These are phyloP conservation scores for Natrix natrix DNA, from an alignment of 2,797 vertebrate genomes.

Conservation along the genomic window DNA sequence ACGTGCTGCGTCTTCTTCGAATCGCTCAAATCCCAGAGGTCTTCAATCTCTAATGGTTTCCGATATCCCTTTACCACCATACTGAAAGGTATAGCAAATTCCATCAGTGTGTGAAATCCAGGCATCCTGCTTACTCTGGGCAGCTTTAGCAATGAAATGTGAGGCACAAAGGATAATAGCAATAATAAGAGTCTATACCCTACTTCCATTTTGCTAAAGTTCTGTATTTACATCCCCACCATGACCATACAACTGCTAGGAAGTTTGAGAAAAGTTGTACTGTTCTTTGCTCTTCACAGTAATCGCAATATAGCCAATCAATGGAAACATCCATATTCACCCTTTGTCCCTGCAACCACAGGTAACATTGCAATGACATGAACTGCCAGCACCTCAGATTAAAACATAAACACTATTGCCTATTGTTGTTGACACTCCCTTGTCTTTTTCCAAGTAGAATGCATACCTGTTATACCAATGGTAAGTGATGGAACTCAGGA, in stretches of 20 bases:
- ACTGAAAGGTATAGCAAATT: conserved; percentile 68
- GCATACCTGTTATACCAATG: conserved; percentile 90
- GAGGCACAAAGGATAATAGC: not conserved
- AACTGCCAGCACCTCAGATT: not conserved
- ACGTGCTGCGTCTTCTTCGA: conserved; percentile 64
- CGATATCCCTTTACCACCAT: conserved; percentile 82
- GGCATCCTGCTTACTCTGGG: not conserved
- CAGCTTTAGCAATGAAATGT: not conserved
- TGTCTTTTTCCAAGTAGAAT: not conserved
- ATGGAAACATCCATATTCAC: not conserved
- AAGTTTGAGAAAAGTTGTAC: not conserved
- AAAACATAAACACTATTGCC: not conserved
- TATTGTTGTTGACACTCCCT: not conserved
- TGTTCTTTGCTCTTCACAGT: not conserved
- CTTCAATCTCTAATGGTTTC: conserved; percentile 83
- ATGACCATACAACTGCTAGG: not conserved
- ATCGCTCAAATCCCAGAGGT: conserved; percentile 86
- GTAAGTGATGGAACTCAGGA: conserved; percentile 89
- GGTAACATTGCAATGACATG: not conserved
- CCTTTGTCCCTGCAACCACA: not conserved
- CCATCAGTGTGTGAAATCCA: conserved; percentile 7
- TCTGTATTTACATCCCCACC: not conserved
- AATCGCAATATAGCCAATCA: not conserved
- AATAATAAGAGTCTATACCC: not conserved
- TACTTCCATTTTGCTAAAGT: not conserved